Evolutionary conservation across 2,797 vertebrate genomes (phyloP).

Genomic region (Callimico goeldii): DNA sequence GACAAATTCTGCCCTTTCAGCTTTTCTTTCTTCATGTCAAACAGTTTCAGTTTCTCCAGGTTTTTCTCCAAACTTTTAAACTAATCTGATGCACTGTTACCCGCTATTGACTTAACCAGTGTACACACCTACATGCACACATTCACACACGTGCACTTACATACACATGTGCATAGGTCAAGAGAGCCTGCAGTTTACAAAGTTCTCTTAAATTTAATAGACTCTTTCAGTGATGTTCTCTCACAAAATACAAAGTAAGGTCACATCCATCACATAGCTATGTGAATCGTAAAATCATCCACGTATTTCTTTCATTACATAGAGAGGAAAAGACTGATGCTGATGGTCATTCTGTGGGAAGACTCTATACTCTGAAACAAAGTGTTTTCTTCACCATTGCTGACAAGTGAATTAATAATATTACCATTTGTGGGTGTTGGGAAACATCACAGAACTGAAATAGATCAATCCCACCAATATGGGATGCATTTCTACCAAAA

Average conservation of each 20-base stretch:
- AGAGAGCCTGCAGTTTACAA: background rate
- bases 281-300: background rate
- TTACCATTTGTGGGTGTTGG: background rate
- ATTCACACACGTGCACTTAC: background rate
- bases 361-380: background rate
- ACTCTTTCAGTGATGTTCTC: background rate
- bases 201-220: background rate
- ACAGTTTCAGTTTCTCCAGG: background rate
- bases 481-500: conserved; percentile 14
- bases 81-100: background rate
- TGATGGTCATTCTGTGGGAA: background rate
- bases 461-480: background rate
- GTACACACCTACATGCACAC: background rate
- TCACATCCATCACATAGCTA: background rate
- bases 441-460: conserved; percentile 50
- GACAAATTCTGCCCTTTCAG: background rate
- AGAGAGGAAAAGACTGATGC: background rate
- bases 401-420: background rate
- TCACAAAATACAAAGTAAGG: conserved; percentile 40
- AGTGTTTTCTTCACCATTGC: background rate
- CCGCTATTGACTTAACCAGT: background rate
- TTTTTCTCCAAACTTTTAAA: conserved; percentile 11
- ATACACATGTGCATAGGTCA: background rate
- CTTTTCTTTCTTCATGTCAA: background rate
- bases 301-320: conserved; percentile 1